These are phyloP conservation scores for Phalanger gymnotis DNA, from an alignment of 2,797 vertebrate genomes.

Conservation along the genomic window DNA sequence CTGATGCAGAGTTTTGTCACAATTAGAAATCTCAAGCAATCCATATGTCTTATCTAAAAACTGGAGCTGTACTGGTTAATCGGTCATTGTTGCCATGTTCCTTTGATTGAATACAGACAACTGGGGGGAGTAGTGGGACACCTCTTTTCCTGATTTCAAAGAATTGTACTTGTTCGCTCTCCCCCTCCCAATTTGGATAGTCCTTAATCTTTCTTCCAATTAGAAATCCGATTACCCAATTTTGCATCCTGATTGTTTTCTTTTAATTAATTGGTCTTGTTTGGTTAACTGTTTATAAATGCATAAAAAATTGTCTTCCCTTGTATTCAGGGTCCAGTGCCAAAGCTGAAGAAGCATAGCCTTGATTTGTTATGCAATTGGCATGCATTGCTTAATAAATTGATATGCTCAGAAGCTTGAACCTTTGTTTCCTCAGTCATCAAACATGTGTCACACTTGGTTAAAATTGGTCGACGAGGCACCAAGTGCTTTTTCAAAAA, in stretches of 20 bases:
- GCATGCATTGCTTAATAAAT: neutral
- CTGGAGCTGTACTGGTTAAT: neutral
- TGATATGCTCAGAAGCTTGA: neutral
- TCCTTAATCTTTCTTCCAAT: neutral
- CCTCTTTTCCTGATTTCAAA: neutral
- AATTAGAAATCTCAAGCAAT: neutral
- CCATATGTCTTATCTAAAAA: neutral
- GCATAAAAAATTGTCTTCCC: neutral
- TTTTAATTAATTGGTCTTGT: neutral
- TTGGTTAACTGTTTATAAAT: neutral
- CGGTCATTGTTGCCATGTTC: neutral
- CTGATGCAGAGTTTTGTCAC: neutral
- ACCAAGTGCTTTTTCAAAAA: neutral
- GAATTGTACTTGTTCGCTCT: neutral
- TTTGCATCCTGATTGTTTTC: neutral
- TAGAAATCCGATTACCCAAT: neutral
- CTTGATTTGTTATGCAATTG: neutral
- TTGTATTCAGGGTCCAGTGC: neutral
- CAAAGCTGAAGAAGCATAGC: neutral
- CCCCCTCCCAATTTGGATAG: neutral
- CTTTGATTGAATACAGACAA: neutral
- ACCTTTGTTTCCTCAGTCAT: neutral
- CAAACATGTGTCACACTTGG: too few relatives aligned
- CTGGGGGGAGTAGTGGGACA: neutral
- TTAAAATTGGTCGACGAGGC: too few relatives aligned